Conservation (phyloP, 2,888 invertebrate species). For the Mechanitis mazaeus region DNA sequence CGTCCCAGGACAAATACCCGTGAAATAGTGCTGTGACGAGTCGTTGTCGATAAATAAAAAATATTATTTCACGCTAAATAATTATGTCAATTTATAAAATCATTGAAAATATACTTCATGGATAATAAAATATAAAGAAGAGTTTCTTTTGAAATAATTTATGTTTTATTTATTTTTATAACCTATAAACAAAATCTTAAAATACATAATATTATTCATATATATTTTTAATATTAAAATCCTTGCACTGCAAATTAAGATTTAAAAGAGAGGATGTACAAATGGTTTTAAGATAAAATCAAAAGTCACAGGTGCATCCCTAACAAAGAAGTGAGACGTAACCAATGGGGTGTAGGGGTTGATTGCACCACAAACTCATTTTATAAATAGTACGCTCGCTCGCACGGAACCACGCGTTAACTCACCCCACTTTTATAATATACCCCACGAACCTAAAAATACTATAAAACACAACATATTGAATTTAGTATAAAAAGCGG, state of each 20-base stretch:
- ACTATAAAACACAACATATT: background rate
- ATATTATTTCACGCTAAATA: background rate
- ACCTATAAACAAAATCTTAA: too few species aligned
- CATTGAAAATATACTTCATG: too few species aligned
- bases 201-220: too few species aligned
- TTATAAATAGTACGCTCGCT: conserved; percentile 71
- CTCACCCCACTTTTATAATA: conserved; percentile 56
- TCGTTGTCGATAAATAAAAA: conserved; percentile 22
- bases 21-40: conserved; percentile 51
- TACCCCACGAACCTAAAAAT: conserved; percentile 34
- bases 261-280: background rate
- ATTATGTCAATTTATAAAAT: background rate
- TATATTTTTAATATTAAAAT: too few species aligned
- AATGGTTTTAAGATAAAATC: background rate
- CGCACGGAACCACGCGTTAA: conserved; percentile 71
- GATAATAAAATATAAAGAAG: too few species aligned
- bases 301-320: conserved; percentile 35
- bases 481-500: background rate
- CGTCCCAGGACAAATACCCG: conserved; percentile 71
- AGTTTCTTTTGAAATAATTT: background rate
- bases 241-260: too few species aligned
- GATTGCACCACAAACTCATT: conserved; percentile 77
- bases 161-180: background rate
- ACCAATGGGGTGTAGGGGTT: conserved; percentile 73
- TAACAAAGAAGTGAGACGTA: conserved; percentile 74